Evolutionary conservation across 2,797 vertebrate genomes (phyloP).

Genomic region (Gallinago stenura): DNA sequence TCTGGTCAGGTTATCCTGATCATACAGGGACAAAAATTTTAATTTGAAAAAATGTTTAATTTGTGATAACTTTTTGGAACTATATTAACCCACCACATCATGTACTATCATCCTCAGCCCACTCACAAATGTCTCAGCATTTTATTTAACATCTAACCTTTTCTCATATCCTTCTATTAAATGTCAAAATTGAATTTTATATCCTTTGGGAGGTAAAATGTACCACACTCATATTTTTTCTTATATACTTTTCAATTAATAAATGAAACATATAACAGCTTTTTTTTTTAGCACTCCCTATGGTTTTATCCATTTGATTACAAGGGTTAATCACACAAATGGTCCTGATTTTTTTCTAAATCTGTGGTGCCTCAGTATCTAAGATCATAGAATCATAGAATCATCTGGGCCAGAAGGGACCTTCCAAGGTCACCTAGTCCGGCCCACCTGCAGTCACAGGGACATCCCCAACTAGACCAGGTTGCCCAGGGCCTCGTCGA

Average conservation of each 20-base stretch:
- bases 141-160: conserved; percentile 54
- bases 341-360: conserved; percentile 9
- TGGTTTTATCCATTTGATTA: not conserved
- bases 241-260: conserved; percentile 15
- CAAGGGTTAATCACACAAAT: conserved; percentile 21
- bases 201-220: not conserved
- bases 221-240: not conserved
- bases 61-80: conserved; percentile 2
- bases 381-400: not conserved
- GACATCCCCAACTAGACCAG: too few relatives aligned
- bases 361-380: conserved; percentile 19
- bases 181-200: conserved; percentile 54
- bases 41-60: not conserved
- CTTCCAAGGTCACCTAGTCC: too few relatives aligned
- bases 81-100: not conserved
- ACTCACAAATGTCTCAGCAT: not conserved
- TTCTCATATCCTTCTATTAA: conserved; percentile 38
- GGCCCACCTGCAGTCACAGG: too few relatives aligned
- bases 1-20: not conserved
- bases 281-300: not conserved
- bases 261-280: conserved; percentile 7
- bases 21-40: not conserved
- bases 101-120: not conserved
- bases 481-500: too few relatives aligned
- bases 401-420: too few relatives aligned